A percentile compares a stretch with the other conserved stretches of the same genome.
These are phyloP conservation scores for Pomacea maculata DNA, from an alignment of 1,140 invertebrate species.

Conservation along the genomic window DNA sequence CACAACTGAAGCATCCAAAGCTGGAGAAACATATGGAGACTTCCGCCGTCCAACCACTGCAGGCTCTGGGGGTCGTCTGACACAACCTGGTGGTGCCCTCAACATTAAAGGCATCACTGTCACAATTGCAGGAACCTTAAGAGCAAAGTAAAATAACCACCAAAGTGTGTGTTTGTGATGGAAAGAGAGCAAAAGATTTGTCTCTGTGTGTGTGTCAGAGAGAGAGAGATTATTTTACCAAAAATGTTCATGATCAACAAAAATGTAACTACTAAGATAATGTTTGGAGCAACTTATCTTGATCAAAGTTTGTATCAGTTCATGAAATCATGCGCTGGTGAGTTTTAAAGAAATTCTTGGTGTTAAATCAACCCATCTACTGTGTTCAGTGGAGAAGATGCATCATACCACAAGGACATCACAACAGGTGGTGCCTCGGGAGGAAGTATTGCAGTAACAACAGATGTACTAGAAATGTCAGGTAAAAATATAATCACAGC, in stretches of 20 bases:
- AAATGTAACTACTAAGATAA: too few species aligned
- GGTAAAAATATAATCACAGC: conserved; percentile 11
- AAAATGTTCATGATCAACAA: too few species aligned
- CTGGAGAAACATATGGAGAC: conserved; percentile 36
- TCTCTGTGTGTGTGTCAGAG: not conserved
- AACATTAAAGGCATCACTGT: conserved; percentile 29
- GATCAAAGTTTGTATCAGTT: too few species aligned
- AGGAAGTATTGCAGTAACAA: conserved; percentile 33
- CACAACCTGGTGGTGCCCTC: conserved; percentile 41
- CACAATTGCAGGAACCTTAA: conserved; percentile 27
- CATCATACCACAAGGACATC: conserved; percentile 5
- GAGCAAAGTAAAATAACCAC: conserved; percentile 27
- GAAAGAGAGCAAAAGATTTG: not conserved
- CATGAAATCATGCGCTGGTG: too few species aligned
- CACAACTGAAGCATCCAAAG: not conserved
- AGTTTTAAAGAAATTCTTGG: not conserved
- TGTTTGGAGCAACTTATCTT: too few species aligned
- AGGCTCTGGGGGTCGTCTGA: conserved; percentile 36
- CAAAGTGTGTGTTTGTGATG: not conserved
- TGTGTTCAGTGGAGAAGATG: conserved; percentile 24
- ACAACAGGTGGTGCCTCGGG: conserved; percentile 33
- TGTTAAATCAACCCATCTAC: not conserved
- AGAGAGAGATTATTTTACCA: not conserved
- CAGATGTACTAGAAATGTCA: conserved; percentile 23
- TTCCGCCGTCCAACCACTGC: conserved; percentile 31